Evolutionary conservation across 2,113 vertebrate species (phyloP), one percentile per base, ranked within the genome.

Genomic region (Odocoileus hemionus): DNA sequence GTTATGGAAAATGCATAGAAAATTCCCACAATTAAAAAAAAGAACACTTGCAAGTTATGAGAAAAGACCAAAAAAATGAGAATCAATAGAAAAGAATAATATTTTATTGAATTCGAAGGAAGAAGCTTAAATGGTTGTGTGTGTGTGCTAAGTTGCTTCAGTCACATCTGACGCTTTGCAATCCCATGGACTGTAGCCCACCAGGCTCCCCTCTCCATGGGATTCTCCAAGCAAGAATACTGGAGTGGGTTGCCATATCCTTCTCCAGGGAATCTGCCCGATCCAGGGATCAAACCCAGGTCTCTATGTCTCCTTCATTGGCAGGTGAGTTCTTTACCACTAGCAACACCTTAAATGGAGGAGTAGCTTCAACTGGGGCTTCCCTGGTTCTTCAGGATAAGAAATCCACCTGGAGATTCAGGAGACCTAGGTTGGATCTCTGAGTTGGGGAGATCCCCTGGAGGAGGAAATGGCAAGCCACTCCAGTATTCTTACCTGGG

Each of bases 41-140:
- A 52, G 5, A 91, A 91, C 30, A 10, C 7, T 78, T 52, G 17
- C 0, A 80, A 84, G 89, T 57, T 76, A 86, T 57, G 19, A 28
- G 64, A 55, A 55, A 55, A 23, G 19, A 28, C 25, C 8, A 28
- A 91, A 70, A 78, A 79, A 28, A 36, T 28, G 33, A 8, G 16
- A 91, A 80, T 89, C 25, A 57, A 25, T 67, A 61, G 79, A 67
- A 96, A 94, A 79, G 76, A 47, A 79, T 47, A 93, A 50, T 47
- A 67, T 91, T 95, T 95, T 86, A 61, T 52, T 57, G 19, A 79
- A 30, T n/a, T 84, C 82, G 45, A 78, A 57, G 30, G 26, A 67
- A 92, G 8, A 80, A 96, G 1, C 3, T 82, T n/a, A 61, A 82
- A 57, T 57, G 36, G 21, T 79, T 6, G 39, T 70, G 58, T 39